A percentile compares a stretch with the other conserved stretches of the same genome.
These are phyloP conservation scores for Gisinianus flammeolus DNA, from an alignment of 2,888 invertebrate genomes.

Conservation along the genomic window DNA sequence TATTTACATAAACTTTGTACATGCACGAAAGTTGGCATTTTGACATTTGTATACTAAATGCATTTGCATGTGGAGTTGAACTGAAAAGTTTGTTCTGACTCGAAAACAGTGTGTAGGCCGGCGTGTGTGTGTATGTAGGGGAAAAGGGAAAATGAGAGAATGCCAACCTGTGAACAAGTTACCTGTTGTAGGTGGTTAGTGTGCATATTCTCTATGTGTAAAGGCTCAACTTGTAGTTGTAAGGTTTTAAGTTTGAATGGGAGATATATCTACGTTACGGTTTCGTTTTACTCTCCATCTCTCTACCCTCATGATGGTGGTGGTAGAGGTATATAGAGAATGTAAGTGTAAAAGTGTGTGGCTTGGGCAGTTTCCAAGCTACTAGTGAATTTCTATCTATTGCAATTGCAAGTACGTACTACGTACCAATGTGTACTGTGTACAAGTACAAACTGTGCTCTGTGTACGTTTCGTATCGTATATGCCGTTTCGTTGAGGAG, in stretches of 20 bases:
- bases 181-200: not conserved
- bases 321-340: not conserved
- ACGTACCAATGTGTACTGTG: no score
- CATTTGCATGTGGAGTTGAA: not conserved
- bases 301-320: not conserved
- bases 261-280: not conserved
- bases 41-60: no score
- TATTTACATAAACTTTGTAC: no score
- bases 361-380: constrained; percentile 14
- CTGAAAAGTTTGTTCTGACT: not conserved
- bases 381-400: not conserved
- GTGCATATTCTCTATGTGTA: not conserved
- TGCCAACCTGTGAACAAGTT: not conserved
- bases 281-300: not conserved
- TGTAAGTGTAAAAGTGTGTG: not conserved
- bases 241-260: no score
- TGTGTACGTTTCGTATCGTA: no score
- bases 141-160: not conserved
- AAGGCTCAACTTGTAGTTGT: not conserved
- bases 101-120: not conserved
- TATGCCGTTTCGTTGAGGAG: not conserved
- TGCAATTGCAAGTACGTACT: not conserved
- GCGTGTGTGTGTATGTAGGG: not conserved
- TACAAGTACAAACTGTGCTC: not conserved
- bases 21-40: no score